Evolutionary conservation across 1,140 invertebrate species (phyloP), one percentile per base, ranked within the genome.

Genomic region (Homarus americanus): DNA sequence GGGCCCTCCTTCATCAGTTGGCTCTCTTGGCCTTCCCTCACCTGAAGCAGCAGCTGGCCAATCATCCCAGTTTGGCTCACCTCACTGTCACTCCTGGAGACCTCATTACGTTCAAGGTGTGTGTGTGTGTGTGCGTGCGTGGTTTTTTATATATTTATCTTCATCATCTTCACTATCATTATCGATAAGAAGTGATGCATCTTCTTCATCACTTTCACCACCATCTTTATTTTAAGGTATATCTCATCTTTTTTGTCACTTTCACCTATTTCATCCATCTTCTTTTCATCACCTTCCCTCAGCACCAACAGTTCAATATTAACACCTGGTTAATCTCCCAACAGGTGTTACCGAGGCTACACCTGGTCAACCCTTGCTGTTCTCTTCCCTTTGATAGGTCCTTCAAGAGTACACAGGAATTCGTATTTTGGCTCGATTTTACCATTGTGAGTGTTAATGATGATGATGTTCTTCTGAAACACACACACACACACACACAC

Each of bases 391-490:
- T 82, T 66, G 28, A 83, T 66, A 53, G 87, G 40, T 73, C 79
- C 79, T 90, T 90, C 49, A 90, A 90, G 87, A 90, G 87, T 40
- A 90, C 69, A 4, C 87, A 90, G 69, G 87, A 90, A 40, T 90
- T 90, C 69, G 32, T 75, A 15, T 76, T n/a, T 69, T 90, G 79
- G 87, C 4, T 90, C 40, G 87, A 90, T 44, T 90, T 90, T 63
- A 44, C 53, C 87, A 58, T 82, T 32, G 87, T 90, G 78, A 90
- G 87, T 90, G 44, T 10, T 49, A 49, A 15, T 49, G 44, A 58
- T 20, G 17, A 58, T 58, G 24, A 58, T 58, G 10, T n/a, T n/a
- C n/a, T n/a, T n/a, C n/a, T n/a, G n/a, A n/a, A n/a, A n/a, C n/a
- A n/a, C n/a, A n/a, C n/a, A n/a, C n/a, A n/a, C n/a, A n/a, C n/a